Percentiles rank a stretch among this genome's conserved stretches.
These are phyloP conservation scores for Clepsis dumicolana DNA, from an alignment of 2,888 invertebrate genomes.

Conservation along the genomic window DNA sequence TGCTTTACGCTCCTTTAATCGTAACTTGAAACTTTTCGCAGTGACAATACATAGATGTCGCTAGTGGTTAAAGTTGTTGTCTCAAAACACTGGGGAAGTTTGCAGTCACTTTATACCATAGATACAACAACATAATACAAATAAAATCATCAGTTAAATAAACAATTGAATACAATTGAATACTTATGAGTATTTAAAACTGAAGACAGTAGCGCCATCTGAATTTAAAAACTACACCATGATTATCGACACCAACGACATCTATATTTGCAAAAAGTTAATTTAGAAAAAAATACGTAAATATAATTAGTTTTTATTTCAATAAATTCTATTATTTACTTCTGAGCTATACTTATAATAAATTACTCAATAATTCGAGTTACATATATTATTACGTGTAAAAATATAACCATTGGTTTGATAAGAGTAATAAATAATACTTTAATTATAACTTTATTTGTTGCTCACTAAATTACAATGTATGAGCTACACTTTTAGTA, in stretches of 20 bases:
- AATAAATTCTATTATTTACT: constrained; percentile 31
- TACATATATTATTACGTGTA: constrained; percentile 38
- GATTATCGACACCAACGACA: constrained; percentile 4
- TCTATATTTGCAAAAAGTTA: constrained; percentile 2
- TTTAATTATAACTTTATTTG: background rate
- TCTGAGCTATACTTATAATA: constrained; percentile 28
- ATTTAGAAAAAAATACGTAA: background rate
- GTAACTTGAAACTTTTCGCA: background rate
- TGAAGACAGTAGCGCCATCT: constrained; percentile 5
- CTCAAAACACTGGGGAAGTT: no score
- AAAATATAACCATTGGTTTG: constrained; percentile 44
- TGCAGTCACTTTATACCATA: no score
- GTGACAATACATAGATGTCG: constrained; percentile 6
- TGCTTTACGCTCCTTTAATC: constrained; percentile 3
- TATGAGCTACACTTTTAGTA: background rate
- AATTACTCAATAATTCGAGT: constrained; percentile 42
- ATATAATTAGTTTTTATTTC: constrained; percentile 5
- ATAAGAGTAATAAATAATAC: constrained; percentile 38
- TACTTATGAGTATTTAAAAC: background rate
- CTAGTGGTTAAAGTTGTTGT: background rate
- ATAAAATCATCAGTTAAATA: background rate
- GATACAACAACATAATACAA: no score
- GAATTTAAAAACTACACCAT: background rate
- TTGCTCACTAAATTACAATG: background rate
- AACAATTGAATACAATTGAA: background rate